Base-by-base conservation (phyloP, 2,888 invertebrate species). In the Chydorus sphaericus region DNA sequence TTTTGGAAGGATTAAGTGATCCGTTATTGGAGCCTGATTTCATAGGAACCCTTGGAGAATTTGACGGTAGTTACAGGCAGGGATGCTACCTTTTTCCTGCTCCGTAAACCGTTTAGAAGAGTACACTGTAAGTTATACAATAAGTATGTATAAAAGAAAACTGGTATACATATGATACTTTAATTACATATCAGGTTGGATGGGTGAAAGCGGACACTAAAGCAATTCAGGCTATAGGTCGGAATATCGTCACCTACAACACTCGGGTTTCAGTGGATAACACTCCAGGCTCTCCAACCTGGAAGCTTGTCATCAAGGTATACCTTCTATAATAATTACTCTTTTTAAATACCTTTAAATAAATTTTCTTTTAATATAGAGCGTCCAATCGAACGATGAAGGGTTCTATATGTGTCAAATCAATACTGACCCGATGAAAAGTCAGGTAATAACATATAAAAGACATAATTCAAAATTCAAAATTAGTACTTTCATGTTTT, bases 331-430 rank as follows among this genome's bases (percentile, higher is more conserved):
- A n/a, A n/a, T n/a, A n/a, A n/a, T 38, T 38, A 14, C n/a, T 8
- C 38, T n/a, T 38, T n/a, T 44, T 38, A 14, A 20, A 39, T 39
- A 16, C 39, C 18, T 23, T 39, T 23, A 11, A 44, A 44, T 44
- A 23, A 26, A 8, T 33, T 33, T 14, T 14, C 14, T 33, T 33
- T 38, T 44, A n/a, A 44, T 44, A 14, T 14, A 23, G 44, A 82
- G 83, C 63, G 89, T 91, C 60, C 84, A 86, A 65, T 85, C 85
- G 67, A 88, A 89, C 66, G 92, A 93, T 70, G 78, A 82, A 50
- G 92, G 92, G 65, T 86, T 83, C 63, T 92, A 92, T 73, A 90
- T 90, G 89, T 91, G 91, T 71, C 91, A 92, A 73, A 82, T 92
- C 66, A 92, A 92, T 74, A 91, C 91, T 18, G 87, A 89, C 71